Conservation (phyloP, 2,888 invertebrate genomes). For the Yponomeuta malinellus region DNA sequence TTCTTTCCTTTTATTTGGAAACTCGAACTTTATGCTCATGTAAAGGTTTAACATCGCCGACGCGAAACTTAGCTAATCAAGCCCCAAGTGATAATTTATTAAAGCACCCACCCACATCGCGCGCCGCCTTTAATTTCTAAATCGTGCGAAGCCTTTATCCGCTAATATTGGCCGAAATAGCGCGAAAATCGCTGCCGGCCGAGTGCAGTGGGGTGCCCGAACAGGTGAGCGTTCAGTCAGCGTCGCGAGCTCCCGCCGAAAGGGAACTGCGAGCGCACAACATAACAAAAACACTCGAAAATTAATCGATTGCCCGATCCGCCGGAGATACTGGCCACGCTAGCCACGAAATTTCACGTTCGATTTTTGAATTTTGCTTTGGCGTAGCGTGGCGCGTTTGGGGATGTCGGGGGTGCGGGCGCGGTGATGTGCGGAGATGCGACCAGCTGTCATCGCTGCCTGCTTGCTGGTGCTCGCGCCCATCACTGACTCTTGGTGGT, state of each 20-base stretch:
- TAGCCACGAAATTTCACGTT: not conserved
- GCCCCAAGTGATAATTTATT: slow-evolving; percentile 39
- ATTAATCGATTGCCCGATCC: slow-evolving; percentile 33
- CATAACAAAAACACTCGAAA: slow-evolving; percentile 43
- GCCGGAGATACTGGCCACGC: not conserved
- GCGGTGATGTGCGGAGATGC: slow-evolving; percentile 77
- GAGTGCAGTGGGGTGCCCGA: slow-evolving; percentile 31
- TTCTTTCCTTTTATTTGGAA: not conserved
- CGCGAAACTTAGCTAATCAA: slow-evolving; percentile 34
- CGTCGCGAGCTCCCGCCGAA: slow-evolving; percentile 67
- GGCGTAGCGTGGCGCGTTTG: not conserved
- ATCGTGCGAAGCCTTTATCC: slow-evolving; percentile 68
- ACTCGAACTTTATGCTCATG: not conserved
- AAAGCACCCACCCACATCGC: slow-evolving; percentile 59
- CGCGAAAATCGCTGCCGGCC: slow-evolving; percentile 64
- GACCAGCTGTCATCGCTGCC: slow-evolving; percentile 87
- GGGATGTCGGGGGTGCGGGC: slow-evolving; percentile 33
- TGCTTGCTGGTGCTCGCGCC: slow-evolving; percentile 91
- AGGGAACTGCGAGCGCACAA: slow-evolving; percentile 60
- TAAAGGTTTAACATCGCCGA: not conserved
- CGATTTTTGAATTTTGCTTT: not conserved
- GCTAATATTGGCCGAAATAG: slow-evolving; percentile 74
- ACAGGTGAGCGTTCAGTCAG: slow-evolving; percentile 64
- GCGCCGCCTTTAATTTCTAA: slow-evolving; percentile 55
- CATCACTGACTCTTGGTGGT: slow-evolving; percentile 92